Evolutionary conservation across 2,888 invertebrate genomes (phyloP).

Genomic region (Lasioglossum villosulum): DNA sequence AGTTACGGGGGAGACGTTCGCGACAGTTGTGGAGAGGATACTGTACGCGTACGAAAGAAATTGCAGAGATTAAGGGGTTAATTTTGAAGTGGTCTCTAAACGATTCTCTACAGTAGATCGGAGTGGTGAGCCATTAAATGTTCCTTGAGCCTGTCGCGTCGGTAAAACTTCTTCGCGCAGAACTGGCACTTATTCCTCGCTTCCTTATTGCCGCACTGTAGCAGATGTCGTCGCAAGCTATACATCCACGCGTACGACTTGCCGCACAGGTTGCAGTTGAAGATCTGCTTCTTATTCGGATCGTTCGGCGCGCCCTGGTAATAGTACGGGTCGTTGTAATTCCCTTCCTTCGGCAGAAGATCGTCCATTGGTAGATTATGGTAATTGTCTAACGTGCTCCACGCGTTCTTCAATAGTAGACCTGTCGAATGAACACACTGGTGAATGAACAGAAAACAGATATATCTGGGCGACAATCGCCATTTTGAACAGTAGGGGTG

Average conservation of each 20-base stretch:
- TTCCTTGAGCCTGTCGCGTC: constrained; percentile 70
- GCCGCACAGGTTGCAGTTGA: constrained; percentile 87
- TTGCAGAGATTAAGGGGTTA: background rate
- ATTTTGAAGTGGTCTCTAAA: background rate
- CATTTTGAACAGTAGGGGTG: background rate
- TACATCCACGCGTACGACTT: constrained; percentile 89
- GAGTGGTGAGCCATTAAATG: constrained; percentile 61
- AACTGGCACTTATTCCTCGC: constrained; percentile 93
- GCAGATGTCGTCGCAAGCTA: constrained; percentile 79
- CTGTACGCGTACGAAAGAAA: background rate
- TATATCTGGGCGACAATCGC: background rate
- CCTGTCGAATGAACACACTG: constrained; percentile 52
- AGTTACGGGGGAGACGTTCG: too few relatives aligned
- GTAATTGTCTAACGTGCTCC: constrained; percentile 39
- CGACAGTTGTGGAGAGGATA: too few relatives aligned
- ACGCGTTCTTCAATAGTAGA: constrained; percentile 32
- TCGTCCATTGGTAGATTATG: constrained; percentile 31
- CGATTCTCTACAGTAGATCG: constrained; percentile 16
- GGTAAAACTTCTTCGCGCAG: constrained; percentile 85
- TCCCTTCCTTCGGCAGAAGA: constrained; percentile 27
- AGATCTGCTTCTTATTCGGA: constrained; percentile 72
- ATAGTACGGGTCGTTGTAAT: constrained; percentile 56
- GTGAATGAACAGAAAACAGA: constrained; percentile 25
- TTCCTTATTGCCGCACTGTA: constrained; percentile 87
- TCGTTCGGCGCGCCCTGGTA: constrained; percentile 29